Evolutionary conservation across 2,797 vertebrate genomes (phyloP).

Genomic region (Podarcis lilfordi): DNA sequence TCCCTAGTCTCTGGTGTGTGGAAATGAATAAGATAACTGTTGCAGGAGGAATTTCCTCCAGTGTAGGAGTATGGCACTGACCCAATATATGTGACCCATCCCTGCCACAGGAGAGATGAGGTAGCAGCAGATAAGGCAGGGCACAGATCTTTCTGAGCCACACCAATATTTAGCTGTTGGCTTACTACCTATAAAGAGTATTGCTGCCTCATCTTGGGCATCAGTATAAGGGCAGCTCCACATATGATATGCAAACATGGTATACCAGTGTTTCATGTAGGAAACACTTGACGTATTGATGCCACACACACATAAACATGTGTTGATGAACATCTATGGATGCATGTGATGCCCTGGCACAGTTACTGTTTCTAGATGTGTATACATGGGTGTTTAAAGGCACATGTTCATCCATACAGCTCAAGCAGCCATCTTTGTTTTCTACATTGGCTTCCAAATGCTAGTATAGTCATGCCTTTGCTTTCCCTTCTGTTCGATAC

Average conservation of each 20-base stretch:
- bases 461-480: neutral
- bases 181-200: slow-evolving; percentile 2
- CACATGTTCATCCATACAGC: neutral
- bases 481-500: neutral
- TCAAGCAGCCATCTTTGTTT: neutral
- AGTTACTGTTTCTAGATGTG: neutral
- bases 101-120: neutral
- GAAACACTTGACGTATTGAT: neutral
- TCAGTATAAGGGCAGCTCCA: neutral
- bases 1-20: neutral
- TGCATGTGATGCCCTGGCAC: neutral
- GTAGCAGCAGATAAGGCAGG: neutral
- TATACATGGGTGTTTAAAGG: neutral
- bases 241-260: neutral
- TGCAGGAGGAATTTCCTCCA: neutral
- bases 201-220: neutral
- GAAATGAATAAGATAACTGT: neutral
- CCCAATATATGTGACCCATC: neutral
- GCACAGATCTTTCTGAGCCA: neutral
- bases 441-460: neutral
- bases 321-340: neutral
- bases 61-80: neutral
- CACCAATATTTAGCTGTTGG: neutral
- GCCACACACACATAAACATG: neutral
- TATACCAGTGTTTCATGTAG: neutral